phyloP scores from a whole-genome alignment of 2,797 vertebrate species.

The Pampus argenteus region DNA sequence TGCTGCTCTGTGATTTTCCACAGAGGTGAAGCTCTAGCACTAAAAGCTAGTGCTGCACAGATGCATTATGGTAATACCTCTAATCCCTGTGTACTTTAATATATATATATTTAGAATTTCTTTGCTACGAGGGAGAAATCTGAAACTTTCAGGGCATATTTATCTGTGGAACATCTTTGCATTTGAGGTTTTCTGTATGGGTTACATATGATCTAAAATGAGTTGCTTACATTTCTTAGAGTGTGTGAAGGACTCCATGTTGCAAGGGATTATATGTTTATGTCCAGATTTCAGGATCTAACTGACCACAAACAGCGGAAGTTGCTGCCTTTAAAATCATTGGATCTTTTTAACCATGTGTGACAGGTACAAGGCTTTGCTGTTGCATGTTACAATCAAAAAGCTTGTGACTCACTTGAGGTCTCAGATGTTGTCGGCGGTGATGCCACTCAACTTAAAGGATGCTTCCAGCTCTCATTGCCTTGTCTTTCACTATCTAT shows the following conservation, averaged over 20 bases:
- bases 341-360: conserved; percentile 45
- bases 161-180: conserved; percentile 1
- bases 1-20: conserved; percentile 30
- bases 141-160: neutral
- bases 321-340: conserved; percentile 31
- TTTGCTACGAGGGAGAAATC: neutral
- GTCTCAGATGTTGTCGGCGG: conserved; percentile 53
- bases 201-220: neutral
- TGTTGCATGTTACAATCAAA: conserved; percentile 44
- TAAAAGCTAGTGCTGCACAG: conserved; percentile 44
- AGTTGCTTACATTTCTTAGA: neutral
- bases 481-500: conserved; percentile 66
- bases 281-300: conserved; percentile 10
- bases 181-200: conserved; percentile 5
- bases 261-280: neutral
- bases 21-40: conserved; percentile 16
- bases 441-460: conserved; percentile 51
- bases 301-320: neutral
- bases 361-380: conserved; percentile 59
- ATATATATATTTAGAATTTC: conserved; percentile 37
- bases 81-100: conserved; percentile 44
- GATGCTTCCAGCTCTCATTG: conserved; percentile 54
- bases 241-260: neutral
- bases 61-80: conserved; percentile 55
- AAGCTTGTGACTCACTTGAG: conserved; percentile 56